Percentiles rank a stretch among this genome's conserved stretches.
Conservation (phyloP, 1,140 invertebrate genomes). For the Drosophila dunni region DNA sequence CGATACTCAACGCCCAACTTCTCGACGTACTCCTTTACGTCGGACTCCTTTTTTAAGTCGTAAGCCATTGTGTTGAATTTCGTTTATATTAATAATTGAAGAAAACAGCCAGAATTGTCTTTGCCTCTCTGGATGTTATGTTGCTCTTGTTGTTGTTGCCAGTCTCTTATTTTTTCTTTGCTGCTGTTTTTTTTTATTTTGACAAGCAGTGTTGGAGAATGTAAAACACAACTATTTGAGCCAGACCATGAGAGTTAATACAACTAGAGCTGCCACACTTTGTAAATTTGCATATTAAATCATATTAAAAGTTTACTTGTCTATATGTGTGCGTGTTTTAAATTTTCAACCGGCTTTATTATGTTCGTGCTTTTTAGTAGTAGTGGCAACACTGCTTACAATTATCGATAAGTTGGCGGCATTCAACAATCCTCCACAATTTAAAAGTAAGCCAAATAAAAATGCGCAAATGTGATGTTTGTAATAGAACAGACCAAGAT, state of each 20-base stretch:
- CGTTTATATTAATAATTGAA: slow-evolving; percentile 23
- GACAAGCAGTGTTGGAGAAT: slow-evolving; percentile 43
- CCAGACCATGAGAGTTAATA: background rate
- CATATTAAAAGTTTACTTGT: no score
- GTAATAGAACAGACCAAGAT: slow-evolving; percentile 13
- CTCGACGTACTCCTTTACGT: slow-evolving; percentile 94
- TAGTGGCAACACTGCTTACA: background rate
- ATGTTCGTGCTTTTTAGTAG: no score
- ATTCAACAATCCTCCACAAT: no score
- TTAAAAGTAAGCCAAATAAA: background rate
- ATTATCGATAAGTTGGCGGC: background rate
- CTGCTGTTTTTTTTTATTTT: slow-evolving; percentile 15
- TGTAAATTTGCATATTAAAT: no score
- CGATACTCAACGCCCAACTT: slow-evolving; percentile 96
- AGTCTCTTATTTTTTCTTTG: slow-evolving; percentile 29
- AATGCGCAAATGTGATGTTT: slow-evolving; percentile 55
- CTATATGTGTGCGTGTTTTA: no score
- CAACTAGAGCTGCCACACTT: no score
- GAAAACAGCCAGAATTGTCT: slow-evolving; percentile 33
- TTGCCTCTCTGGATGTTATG: slow-evolving; percentile 42
- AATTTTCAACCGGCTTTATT: no score
- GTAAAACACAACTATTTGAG: background rate
- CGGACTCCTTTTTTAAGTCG: slow-evolving; percentile 93
- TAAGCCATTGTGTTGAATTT: slow-evolving; percentile 85
- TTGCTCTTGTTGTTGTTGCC: slow-evolving; percentile 33